phyloP scores from a whole-genome alignment of 2,113 vertebrate species.

The Tenebrosternarchus preto region DNA sequence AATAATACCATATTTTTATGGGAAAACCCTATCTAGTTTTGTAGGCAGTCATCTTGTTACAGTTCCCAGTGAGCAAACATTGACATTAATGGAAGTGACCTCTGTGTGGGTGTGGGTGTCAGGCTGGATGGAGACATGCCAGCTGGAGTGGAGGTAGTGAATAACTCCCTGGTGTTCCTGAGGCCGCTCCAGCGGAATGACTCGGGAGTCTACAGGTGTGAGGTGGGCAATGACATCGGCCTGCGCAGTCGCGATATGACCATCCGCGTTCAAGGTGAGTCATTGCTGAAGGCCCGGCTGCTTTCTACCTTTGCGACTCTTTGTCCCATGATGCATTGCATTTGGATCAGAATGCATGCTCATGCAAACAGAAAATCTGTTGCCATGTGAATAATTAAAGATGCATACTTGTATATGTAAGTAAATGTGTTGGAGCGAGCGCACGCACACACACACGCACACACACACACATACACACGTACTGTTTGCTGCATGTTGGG shows the following conservation, averaged over 20 bases:
- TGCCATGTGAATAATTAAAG: background rate
- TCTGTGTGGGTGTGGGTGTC: slow-evolving; percentile 28
- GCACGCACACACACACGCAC: background rate
- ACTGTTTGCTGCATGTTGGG: background rate
- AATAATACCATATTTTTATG: too few species aligned
- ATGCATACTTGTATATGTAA: slow-evolving; percentile 25
- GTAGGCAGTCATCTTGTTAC: background rate
- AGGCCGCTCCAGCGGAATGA: slow-evolving; percentile 88
- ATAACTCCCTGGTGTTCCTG: slow-evolving; percentile 90
- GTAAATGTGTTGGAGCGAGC: background rate
- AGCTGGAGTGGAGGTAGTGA: slow-evolving; percentile 83
- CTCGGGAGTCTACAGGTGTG: slow-evolving; percentile 92
- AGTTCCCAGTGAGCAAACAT: too few species aligned
- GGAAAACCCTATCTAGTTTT: background rate
- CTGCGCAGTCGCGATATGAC: slow-evolving; percentile 88
- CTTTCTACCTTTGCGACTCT: slow-evolving; percentile 7
- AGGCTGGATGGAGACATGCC: slow-evolving; percentile 92
- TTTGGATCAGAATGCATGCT: slow-evolving; percentile 19
- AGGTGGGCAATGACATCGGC: slow-evolving; percentile 90
- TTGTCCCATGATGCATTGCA: background rate
- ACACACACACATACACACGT: slow-evolving; percentile 10
- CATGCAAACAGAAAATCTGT: slow-evolving; percentile 13
- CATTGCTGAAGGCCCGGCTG: slow-evolving; percentile 13
- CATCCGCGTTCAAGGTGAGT: slow-evolving; percentile 91
- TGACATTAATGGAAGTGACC: background rate